Percentiles rank a stretch among this genome's conserved stretches.
phyloP scores from a whole-genome alignment of 2,113 vertebrate species.

The Gavialis gangeticus region DNA sequence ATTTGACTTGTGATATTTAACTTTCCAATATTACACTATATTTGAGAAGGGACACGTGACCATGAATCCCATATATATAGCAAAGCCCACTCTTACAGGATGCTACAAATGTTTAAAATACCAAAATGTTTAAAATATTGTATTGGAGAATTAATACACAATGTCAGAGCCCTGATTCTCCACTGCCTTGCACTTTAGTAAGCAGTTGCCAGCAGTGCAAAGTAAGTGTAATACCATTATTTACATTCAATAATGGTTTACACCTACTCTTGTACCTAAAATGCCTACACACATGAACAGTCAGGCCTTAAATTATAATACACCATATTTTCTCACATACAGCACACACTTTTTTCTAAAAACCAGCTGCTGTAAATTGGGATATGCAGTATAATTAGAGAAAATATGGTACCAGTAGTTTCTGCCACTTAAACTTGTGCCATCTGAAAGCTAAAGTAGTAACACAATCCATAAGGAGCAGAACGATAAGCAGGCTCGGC shows the following conservation, averaged over 20 bases:
- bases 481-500: too few species aligned
- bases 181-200: neutral
- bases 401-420: too few species aligned
- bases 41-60: fast-evolving
- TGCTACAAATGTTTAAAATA: neutral
- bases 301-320: too few species aligned
- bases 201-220: neutral
- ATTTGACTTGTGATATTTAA: neutral
- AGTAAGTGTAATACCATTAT: neutral
- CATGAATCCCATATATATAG: fast-evolving
- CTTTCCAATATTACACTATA: neutral
- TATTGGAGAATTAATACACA: neutral
- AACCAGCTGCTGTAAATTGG: too few species aligned
- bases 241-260: too few species aligned
- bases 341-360: too few species aligned
- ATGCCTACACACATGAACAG: neutral
- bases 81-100: neutral
- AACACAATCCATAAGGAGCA: too few species aligned
- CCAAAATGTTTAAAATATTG: neutral
- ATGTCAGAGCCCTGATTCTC: fast-evolving
- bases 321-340: too few species aligned
- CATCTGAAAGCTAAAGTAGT: too few species aligned
- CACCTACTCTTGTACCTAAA: neutral
- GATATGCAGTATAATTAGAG: too few species aligned
- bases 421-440: too few species aligned